phyloP scores from a whole-genome alignment of 2,888 invertebrate genomes.

The Atrina japonica region DNA sequence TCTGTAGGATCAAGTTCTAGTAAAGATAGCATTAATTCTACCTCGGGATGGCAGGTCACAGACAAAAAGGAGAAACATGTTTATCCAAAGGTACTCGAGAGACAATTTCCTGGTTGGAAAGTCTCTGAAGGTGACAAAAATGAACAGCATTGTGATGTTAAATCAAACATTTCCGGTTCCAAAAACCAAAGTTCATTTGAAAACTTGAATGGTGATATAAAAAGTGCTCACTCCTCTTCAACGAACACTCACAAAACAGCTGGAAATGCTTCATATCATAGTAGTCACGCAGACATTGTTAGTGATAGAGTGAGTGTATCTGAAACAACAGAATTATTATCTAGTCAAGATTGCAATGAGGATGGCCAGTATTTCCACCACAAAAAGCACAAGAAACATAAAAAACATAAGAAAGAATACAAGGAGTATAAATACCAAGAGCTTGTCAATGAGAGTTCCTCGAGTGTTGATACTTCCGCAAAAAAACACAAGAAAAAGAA shows the following conservation, averaged over 20 bases:
- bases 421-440: conserved; percentile 50
- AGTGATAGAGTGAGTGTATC: conserved; percentile 31
- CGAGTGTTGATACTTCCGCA: conserved; percentile 33
- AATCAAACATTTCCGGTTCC: not conserved
- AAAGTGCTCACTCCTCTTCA: not conserved
- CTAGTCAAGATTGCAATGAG: conserved; percentile 25
- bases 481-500: conserved; percentile 67
- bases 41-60: conserved; percentile 78
- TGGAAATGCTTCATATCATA: not conserved
- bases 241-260: not conserved
- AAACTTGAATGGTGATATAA: not conserved
- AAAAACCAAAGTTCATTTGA: conserved; percentile 27
- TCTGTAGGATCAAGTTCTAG: conserved; percentile 76
- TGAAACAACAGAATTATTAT: conserved; percentile 50
- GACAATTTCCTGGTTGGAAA: conserved; percentile 61
- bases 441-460: conserved; percentile 43
- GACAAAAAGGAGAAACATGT: conserved; percentile 34
- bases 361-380: conserved; percentile 39
- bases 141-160: conserved; percentile 27
- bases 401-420: conserved; percentile 50
- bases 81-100: conserved; percentile 46
- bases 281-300: not conserved
- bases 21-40: conserved; percentile 77
- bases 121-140: conserved; percentile 29
- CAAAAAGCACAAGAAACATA: conserved; percentile 68